Conservation (phyloP, 2,797 vertebrate genomes). For the Alouatta caraya region DNA sequence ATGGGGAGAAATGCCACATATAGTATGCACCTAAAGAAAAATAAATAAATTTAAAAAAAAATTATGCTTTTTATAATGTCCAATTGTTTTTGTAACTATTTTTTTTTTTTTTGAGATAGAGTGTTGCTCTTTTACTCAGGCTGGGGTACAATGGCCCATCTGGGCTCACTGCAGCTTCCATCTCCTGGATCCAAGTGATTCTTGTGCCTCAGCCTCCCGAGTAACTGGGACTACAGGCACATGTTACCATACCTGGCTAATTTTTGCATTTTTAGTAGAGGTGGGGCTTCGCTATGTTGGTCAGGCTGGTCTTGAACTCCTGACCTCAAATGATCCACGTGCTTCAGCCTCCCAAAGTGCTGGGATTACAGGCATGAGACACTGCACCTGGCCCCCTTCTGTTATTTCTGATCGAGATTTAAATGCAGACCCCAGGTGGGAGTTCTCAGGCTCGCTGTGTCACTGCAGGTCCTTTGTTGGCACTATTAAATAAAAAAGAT, state of each 20-base stretch:
- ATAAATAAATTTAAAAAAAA: too few species aligned
- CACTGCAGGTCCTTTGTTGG: slow-evolving; percentile 60
- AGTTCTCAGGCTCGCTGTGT: slow-evolving; percentile 52
- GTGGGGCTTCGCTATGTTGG: fast-evolving
- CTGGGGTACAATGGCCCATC: too few species aligned
- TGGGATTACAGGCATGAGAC: neutral
- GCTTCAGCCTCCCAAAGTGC: neutral
- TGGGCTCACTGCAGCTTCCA: too few species aligned
- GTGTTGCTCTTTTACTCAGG: too few species aligned
- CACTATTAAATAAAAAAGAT: slow-evolving; percentile 64
- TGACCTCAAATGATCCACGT: neutral
- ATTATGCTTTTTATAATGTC: neutral
- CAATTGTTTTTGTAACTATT: slow-evolving; percentile 30
- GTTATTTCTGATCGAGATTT: slow-evolving; percentile 57
- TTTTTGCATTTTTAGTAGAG: neutral
- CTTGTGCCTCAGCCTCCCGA: too few species aligned
- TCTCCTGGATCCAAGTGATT: too few species aligned
- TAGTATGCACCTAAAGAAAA: too few species aligned
- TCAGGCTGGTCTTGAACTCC: neutral
- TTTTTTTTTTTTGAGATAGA: neutral
- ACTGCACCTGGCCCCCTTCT: neutral
- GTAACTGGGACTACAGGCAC: too few species aligned
- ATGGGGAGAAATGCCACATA: too few species aligned
- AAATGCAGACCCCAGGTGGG: slow-evolving; percentile 36
- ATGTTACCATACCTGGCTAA: fast-evolving